These are phyloP conservation scores for Pitangus sulphuratus DNA, from an alignment of 2,797 vertebrate genomes.

Conservation along the genomic window DNA sequence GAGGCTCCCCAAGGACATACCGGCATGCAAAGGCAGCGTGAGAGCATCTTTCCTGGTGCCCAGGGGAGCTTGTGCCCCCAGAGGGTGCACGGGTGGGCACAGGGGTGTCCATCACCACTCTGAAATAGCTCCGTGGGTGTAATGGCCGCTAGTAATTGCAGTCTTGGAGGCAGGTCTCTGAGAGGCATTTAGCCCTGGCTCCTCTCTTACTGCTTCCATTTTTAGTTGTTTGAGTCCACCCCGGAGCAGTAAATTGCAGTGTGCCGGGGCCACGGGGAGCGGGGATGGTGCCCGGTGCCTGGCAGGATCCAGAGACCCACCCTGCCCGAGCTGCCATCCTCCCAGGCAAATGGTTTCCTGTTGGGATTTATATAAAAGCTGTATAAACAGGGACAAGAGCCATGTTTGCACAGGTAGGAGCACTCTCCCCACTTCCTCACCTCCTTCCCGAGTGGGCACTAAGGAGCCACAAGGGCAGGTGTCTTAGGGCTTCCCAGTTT, in stretches of 20 bases:
- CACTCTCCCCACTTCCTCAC: neutral
- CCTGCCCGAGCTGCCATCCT: neutral
- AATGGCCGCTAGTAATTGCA: conserved; percentile 22
- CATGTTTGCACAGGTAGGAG: neutral
- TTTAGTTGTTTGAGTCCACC: conserved; percentile 38
- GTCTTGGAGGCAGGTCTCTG: neutral
- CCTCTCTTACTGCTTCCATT: conserved; percentile 31
- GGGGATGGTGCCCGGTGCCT: neutral
- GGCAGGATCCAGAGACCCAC: neutral
- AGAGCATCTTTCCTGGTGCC: neutral
- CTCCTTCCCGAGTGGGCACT: fast-evolving
- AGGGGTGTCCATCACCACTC: neutral
- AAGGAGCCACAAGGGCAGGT: neutral
- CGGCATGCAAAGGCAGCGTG: fast-evolving
- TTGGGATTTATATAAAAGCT: neutral
- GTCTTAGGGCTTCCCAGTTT: neutral
- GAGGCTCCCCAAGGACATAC: fast-evolving
- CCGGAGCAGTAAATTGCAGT: conserved; percentile 32
- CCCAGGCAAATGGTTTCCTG: neutral
- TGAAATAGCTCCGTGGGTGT: conserved; percentile 47
- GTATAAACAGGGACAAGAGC: neutral
- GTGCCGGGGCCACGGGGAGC: neutral
- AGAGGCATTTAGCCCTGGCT: neutral
- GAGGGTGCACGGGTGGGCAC: neutral
- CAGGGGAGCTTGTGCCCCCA: fast-evolving